Percentiles rank a stretch among this genome's conserved stretches.
Evolutionary conservation across 2,113 vertebrate species (phyloP).

Genomic region (Aspidoscelis tigris): DNA sequence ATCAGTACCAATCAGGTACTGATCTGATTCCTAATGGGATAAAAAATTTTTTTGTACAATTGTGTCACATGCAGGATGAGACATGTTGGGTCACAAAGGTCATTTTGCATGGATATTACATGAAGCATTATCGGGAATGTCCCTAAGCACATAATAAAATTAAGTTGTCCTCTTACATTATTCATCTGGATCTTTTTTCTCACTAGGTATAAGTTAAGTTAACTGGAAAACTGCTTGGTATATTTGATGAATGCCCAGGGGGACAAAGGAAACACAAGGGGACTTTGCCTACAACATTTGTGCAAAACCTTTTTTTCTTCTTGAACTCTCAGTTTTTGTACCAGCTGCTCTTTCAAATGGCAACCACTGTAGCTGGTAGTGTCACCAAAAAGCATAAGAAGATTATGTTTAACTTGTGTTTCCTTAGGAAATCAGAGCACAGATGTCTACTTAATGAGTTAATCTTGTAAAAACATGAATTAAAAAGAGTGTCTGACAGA

Average conservation of each 20-base stretch:
- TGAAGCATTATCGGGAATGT: background rate
- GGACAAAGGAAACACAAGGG: background rate
- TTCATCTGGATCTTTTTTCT: too few species aligned
- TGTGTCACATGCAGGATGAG: background rate
- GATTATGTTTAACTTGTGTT: conserved; percentile 41
- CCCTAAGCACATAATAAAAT: background rate
- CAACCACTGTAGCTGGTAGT: background rate
- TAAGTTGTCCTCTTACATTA: background rate
- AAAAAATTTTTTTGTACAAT: background rate
- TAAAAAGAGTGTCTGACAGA: conserved; percentile 10
- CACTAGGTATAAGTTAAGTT: background rate
- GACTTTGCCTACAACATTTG: background rate
- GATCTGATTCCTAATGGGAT: too few species aligned
- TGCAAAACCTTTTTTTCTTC: background rate
- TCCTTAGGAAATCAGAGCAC: conserved; percentile 38
- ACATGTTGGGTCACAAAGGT: background rate
- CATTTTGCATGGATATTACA: background rate
- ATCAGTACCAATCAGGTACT: too few species aligned
- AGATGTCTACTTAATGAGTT: conserved; percentile 33
- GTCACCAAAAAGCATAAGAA: conserved; percentile 25
- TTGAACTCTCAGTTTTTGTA: background rate
- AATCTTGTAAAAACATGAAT: conserved; percentile 28
- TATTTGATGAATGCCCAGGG: background rate
- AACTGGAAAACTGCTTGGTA: background rate
- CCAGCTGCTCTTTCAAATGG: background rate